These are phyloP conservation scores for Arion vulgaris DNA, from an alignment of 1,140 invertebrate species.

Conservation along the genomic window DNA sequence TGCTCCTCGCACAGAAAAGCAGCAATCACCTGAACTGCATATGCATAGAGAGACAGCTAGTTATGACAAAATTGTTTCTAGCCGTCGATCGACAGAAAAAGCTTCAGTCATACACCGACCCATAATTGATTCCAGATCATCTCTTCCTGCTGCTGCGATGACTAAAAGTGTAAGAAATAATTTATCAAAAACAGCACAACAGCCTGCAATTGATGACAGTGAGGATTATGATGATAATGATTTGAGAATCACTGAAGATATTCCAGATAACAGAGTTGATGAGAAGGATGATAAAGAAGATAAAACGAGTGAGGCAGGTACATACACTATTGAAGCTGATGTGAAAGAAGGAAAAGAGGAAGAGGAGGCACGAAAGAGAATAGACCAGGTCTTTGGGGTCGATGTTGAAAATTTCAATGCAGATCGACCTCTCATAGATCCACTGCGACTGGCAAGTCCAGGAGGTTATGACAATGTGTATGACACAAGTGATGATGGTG, in stretches of 20 bases:
- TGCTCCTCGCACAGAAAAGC: slow-evolving; percentile 30
- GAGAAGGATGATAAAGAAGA: slow-evolving; percentile 71
- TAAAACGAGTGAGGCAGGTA: slow-evolving; percentile 86
- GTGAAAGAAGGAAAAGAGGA: slow-evolving; percentile 88
- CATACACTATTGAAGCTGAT: slow-evolving; percentile 82
- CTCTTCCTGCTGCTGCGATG: neutral
- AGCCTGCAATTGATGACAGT: neutral
- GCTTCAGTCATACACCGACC: neutral
- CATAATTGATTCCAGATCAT: neutral
- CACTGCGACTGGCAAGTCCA: slow-evolving; percentile 1
- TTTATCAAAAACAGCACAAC: too few relatives aligned
- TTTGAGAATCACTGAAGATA: slow-evolving; percentile 29
- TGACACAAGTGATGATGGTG: slow-evolving; percentile 18
- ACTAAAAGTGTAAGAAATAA: neutral
- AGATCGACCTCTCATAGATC: slow-evolving; percentile 42
- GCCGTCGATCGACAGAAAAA: neutral
- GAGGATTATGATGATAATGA: slow-evolving; percentile 38
- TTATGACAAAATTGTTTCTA: slow-evolving; percentile 45
- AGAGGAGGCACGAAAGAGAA: slow-evolving; percentile 88
- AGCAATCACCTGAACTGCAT: slow-evolving; percentile 55
- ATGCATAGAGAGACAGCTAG: slow-evolving; percentile 59
- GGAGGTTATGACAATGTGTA: slow-evolving; percentile 40
- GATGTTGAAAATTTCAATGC: slow-evolving; percentile 36
- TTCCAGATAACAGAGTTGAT: neutral
- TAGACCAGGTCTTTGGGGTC: slow-evolving; percentile 84